These are phyloP conservation scores for Denticeps clupeoides DNA, from an alignment of 2,797 vertebrate genomes.

Conservation along the genomic window DNA sequence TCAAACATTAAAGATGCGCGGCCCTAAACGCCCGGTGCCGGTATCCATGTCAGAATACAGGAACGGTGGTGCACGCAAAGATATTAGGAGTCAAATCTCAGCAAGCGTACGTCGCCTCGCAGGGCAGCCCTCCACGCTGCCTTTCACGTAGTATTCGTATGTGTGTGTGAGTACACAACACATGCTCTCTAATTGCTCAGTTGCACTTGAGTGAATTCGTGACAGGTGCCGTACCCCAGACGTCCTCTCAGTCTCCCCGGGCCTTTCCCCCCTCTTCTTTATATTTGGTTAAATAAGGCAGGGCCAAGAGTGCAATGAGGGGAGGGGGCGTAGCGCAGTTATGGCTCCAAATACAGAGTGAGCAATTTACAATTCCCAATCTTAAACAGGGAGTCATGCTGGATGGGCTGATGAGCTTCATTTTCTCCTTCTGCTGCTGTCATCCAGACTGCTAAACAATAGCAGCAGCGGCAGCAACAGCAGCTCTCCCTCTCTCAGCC, in stretches of 20 bases:
- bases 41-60: not conserved
- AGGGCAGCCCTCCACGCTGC: too few species aligned
- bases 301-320: not conserved
- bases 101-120: too few species aligned
- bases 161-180: conserved; percentile 11
- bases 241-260: not conserved
- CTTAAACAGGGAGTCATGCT: conserved; percentile 23
- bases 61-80: too few species aligned
- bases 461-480: conserved; percentile 25
- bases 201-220: conserved; percentile 17
- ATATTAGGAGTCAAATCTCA: too few species aligned
- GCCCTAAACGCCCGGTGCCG: not conserved
- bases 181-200: conserved; percentile 21
- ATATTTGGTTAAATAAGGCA: not conserved
- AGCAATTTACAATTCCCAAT: conserved; percentile 1
- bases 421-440: conserved; percentile 46
- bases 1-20: not conserved
- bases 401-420: conserved; percentile 44
- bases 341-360: not conserved
- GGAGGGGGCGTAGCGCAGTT: not conserved
- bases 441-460: conserved; percentile 40
- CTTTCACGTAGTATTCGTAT: too few species aligned
- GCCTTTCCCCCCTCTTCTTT: not conserved
- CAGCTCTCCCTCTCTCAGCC: conserved; percentile 19
- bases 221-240: conserved; percentile 1